Conservation (phyloP, 2,797 vertebrate species). For the Rhinoraja longicauda region DNA sequence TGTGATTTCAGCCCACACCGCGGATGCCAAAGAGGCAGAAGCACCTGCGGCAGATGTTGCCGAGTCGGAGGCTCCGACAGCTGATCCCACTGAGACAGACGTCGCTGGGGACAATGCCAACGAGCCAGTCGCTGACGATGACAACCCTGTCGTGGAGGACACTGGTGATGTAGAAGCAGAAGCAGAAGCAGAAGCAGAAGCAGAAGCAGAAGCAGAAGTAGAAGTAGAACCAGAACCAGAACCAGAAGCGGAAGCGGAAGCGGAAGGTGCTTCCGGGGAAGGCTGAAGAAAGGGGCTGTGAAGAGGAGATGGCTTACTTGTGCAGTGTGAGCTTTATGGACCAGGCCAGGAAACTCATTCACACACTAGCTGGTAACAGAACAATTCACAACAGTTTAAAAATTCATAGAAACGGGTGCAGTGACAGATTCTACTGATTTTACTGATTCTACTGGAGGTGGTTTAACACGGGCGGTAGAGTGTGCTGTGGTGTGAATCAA, state of each 20-base stretch:
- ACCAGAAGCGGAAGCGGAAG: slow-evolving; percentile 46
- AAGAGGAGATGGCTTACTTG: too few species aligned
- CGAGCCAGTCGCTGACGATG: slow-evolving; percentile 41
- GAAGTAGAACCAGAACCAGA: slow-evolving; percentile 47
- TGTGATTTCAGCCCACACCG: fast-evolving
- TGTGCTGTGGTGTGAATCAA: not conserved
- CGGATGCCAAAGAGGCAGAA: not conserved
- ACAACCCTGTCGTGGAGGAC: slow-evolving; percentile 44
- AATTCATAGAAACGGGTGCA: not conserved
- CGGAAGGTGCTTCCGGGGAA: not conserved
- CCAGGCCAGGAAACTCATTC: not conserved
- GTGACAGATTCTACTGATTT: too few species aligned
- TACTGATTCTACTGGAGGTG: not conserved
- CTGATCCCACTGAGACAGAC: not conserved
- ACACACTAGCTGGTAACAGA: not conserved
- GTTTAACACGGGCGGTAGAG: not conserved
- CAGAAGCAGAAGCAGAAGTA: slow-evolving; percentile 44
- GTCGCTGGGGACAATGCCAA: not conserved
- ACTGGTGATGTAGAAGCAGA: slow-evolving; percentile 49
- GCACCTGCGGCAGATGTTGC: not conserved
- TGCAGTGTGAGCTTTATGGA: too few species aligned
- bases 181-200: slow-evolving; percentile 42
- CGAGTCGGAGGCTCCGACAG: not conserved
- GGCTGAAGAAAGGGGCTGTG: not conserved
- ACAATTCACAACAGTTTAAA: not conserved